These are phyloP conservation scores for Bombylius major DNA, from an alignment of 2,888 invertebrate species.

Conservation along the genomic window DNA sequence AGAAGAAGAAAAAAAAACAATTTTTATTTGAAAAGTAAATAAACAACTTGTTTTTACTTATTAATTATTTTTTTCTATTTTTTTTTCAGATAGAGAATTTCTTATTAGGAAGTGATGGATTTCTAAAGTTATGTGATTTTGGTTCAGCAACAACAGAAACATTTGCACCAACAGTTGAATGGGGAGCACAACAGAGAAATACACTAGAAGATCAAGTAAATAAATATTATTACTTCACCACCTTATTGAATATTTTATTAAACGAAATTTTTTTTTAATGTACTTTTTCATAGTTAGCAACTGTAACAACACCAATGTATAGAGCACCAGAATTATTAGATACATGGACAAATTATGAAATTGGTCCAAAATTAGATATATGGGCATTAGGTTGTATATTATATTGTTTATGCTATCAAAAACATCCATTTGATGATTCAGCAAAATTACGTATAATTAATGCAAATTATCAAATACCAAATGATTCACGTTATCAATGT, in stretches of 20 bases:
- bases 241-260: neutral
- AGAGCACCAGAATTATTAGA: slow-evolving; percentile 97
- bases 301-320: slow-evolving; percentile 87
- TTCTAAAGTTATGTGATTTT: slow-evolving; percentile 92
- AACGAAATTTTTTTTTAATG: slow-evolving; percentile 2
- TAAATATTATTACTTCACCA: neutral
- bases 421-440: slow-evolving; percentile 94
- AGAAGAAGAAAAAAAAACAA: too few relatives aligned
- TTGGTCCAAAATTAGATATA: slow-evolving; percentile 81
- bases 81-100: slow-evolving; percentile 70
- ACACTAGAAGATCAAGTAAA: slow-evolving; percentile 85
- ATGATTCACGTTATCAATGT: slow-evolving; percentile 67
- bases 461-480: slow-evolving; percentile 81
- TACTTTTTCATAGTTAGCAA: slow-evolving; percentile 47
- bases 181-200: slow-evolving; percentile 86
- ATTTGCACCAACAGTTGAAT: slow-evolving; percentile 71
- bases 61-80: neutral
- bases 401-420: slow-evolving; percentile 81
- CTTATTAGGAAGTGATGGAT: slow-evolving; percentile 70
- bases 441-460: slow-evolving; percentile 92
- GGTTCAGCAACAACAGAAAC: slow-evolving; percentile 83
- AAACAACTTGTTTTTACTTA: neutral
- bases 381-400: slow-evolving; percentile 97
- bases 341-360: slow-evolving; percentile 90
- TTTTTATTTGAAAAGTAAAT: too few relatives aligned